Conservation (phyloP, 2,113 vertebrate species). For the Alces alces region DNA sequence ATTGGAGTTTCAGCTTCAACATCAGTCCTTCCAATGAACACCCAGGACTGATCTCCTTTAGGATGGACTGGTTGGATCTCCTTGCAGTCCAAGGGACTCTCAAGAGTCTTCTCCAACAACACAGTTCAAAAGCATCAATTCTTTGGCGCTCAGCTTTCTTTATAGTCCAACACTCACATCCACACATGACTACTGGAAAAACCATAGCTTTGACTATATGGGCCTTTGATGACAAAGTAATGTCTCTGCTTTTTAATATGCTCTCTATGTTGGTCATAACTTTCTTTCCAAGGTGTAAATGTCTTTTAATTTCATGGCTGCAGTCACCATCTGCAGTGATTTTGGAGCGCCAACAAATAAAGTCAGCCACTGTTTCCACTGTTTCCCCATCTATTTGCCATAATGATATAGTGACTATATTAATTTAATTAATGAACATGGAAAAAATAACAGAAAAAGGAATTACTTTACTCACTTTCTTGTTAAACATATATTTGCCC, state of each 20-base stretch:
- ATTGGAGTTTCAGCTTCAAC: not conserved
- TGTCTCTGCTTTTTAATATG: not conserved
- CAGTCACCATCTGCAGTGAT: not conserved
- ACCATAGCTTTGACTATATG: not conserved
- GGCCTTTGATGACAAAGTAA: not conserved
- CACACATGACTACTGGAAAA: not conserved
- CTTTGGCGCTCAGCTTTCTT: not conserved
- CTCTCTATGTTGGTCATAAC: not conserved
- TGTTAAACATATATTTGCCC: conserved; percentile 71
- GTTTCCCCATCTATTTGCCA: not conserved
- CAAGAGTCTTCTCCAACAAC: not conserved
- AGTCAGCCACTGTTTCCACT: not conserved
- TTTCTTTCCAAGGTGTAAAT: not conserved
- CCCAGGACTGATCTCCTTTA: not conserved
- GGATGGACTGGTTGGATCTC: not conserved
- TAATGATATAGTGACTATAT: not conserved
- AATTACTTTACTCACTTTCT: conserved; percentile 75
- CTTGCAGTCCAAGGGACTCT: not conserved
- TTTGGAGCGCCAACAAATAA: not conserved
- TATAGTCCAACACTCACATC: not conserved
- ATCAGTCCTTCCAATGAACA: not conserved
- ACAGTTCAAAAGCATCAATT: not conserved
- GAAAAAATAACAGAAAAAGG: not conserved
- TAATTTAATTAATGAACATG: not conserved
- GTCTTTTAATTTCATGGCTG: not conserved